Evolutionary conservation across 2,888 invertebrate species (phyloP), one percentile per base, ranked within the genome.

Genomic region (Leptopilina syphax): DNA sequence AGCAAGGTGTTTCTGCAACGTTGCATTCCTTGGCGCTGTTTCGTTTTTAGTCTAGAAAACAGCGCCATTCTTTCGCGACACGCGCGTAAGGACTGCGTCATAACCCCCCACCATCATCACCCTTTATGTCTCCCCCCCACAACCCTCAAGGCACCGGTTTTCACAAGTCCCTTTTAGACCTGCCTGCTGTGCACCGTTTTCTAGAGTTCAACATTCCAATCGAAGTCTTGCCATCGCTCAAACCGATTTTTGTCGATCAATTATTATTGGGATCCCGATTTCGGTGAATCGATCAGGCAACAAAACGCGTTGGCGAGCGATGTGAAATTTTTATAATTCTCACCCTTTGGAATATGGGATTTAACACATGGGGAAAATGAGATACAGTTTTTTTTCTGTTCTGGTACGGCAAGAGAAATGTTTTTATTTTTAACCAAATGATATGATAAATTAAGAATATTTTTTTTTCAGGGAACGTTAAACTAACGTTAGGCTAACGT

Each of bases 21-120:
- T 86, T 88, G 88, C 90, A 90, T 90, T 90, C 90, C 89, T 87
- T 85, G 85, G 85, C 84, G 89, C 87, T 90, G 90, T 90, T 90
- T 88, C 87, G 90, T 90, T 90, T 90, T 90, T 90, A 90, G 89
- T 90, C 89, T 88, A 90, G 89, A 88, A 89, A 85, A 63, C 24
- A 63, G 18, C 4, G 83, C 88, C 88, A 90, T 89, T 90, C 90
- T 90, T 90, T 87, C 66, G 87, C 86, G 88, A 89, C 89, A 88
- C 88, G 87, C 88, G 89, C 87, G 86, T 85, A 87, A 86, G 85
- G 85, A 82, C 83, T 82, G 78, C 81, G 78, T 81, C 79, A 81
- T 80, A 83, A 57, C 5, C 50, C 70, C 81, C 78, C 63, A 44
- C 44, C 34, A 34, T 44, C 8, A 44, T 44, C 34, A 68, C 77